Base-by-base conservation (phyloP, 37 sponge, comb jelly and placozoan genomes). In the Corticium candelabrum region DNA sequence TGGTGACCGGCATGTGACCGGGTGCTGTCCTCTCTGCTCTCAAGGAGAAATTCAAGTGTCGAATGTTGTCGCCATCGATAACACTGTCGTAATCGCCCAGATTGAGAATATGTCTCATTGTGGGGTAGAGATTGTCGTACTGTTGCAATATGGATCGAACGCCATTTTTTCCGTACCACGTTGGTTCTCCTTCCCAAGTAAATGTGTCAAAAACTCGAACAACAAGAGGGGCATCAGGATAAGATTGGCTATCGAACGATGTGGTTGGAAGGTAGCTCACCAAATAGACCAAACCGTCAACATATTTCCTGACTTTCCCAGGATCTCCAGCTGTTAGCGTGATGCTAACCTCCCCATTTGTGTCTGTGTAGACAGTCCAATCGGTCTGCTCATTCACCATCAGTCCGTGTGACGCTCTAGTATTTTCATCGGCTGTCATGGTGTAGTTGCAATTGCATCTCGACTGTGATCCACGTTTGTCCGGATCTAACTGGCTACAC, bases 1-100 rank as follows among this genome's bases (percentile, higher is more conserved):
- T 80, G 5, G 90, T 81, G 1, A 50, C 76, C 35, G 90, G 90
- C 90, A 90, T 90, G 78, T 86, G 84, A 40, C 76, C 40, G 3
- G 90, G 82, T 40, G 83, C 57, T 36, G 83, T 78, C 21, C 78
- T 40, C 31, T 81, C 75, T 30, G 78, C 67, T 0, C 41, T 67
- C 57, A 88, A 57, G 33, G 69, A 1, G 38, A 34, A 15, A 56
- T 77, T 78, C 3, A 83, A 36, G 3, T 77, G n/a, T 11, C 70
- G 57, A 7, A 85, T 57, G 81, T 84, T 81, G 1, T 84, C 39
- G 0, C 68, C 35, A 29, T 40, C 4, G 2, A 69, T 81, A 0
- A 86, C 85, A 50, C 75, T 70, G 0, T 34, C 37, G 72, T 81
- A 90, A 32, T 78, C 38, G 43, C 80, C 67, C 21, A 90, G 40